Base-by-base conservation (phyloP, 2,797 vertebrate genomes). In the Vespertilio murinus region DNA sequence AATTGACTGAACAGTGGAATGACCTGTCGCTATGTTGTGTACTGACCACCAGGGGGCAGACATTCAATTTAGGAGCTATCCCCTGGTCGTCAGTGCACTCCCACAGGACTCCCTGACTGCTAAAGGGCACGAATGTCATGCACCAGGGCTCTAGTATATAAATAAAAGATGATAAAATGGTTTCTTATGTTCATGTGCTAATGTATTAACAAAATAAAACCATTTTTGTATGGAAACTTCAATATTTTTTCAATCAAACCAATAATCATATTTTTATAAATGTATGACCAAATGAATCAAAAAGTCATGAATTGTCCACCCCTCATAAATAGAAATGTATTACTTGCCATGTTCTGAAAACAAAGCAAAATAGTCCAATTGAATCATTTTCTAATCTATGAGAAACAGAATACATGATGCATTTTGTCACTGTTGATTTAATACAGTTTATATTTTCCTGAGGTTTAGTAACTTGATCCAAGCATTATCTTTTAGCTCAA, bases 391-490 rank as follows among this genome's bases (percentile, higher is more conserved):
- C 47, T 77, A 92, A 81, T 94, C 73, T 47, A 45, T 40, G 49
- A 96, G 71, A 47, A 71, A 96, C 22, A 94, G 71, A 80, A 91
- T 64, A 71, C 52, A 90, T 70, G 71, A 85, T 93, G 5, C 33
- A 45, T 70, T 93, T 88, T 93, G 91, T 90, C 28, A 35, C 74
- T 87, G 69, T 75, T 96, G 71, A 96, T 93, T 93, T 95, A 93
- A 94, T 81, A 75, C 18, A 74, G n/a, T 86, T 94, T 94, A 40
- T 78, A 65, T 78, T 87, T 65, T 81, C 91, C 61, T 65, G 82
- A 96, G 47, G 70, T 82, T 95, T 47, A 67, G 45, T 96, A 91
- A 95, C 94, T 95, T 96, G 92, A 93, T 95, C 49, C 59, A 95
- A 95, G 54, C 35, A 69, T 88, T 93, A 83, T 94, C 65, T 28